Evolutionary conservation across 2,797 vertebrate species (phyloP).

Genomic region (Labroides dimidiatus): DNA sequence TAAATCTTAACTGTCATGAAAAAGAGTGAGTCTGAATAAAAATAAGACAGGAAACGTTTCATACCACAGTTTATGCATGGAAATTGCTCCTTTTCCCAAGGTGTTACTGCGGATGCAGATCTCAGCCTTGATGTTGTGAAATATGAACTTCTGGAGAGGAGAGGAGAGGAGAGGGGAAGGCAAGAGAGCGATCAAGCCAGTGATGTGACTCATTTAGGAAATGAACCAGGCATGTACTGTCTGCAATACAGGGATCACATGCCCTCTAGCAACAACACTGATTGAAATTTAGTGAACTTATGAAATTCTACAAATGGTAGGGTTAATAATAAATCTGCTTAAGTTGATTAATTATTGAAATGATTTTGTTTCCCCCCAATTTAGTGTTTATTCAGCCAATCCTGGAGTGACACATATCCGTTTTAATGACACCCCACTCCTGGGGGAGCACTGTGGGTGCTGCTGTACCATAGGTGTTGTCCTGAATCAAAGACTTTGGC

Average conservation of each 20-base stretch:
- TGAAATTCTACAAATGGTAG: too few relatives aligned
- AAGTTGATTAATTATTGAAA: too few relatives aligned
- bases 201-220: not conserved
- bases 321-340: too few relatives aligned
- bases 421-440: too few relatives aligned
- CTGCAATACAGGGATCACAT: not conserved
- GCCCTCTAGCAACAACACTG: not conserved
- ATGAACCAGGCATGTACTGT: not conserved
- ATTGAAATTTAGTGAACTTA: too few relatives aligned
- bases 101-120: not conserved
- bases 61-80: not conserved
- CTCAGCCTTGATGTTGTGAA: not conserved
- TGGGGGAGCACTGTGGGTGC: too few relatives aligned
- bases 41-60: not conserved
- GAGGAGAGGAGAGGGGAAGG: not conserved
- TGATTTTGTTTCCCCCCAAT: too few relatives aligned
- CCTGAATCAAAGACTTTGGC: too few relatives aligned
- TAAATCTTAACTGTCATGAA: slow-evolving; percentile 22
- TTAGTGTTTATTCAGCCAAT: too few relatives aligned
- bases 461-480: too few relatives aligned
- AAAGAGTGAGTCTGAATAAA: slow-evolving; percentile 8
- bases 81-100: not conserved
- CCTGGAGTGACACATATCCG: too few relatives aligned
- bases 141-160: not conserved
- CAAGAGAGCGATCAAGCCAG: not conserved